Percentiles rank a stretch among this genome's conserved stretches.
Conservation (phyloP, 2,888 invertebrate genomes). For the Epinotia brunnichana region DNA sequence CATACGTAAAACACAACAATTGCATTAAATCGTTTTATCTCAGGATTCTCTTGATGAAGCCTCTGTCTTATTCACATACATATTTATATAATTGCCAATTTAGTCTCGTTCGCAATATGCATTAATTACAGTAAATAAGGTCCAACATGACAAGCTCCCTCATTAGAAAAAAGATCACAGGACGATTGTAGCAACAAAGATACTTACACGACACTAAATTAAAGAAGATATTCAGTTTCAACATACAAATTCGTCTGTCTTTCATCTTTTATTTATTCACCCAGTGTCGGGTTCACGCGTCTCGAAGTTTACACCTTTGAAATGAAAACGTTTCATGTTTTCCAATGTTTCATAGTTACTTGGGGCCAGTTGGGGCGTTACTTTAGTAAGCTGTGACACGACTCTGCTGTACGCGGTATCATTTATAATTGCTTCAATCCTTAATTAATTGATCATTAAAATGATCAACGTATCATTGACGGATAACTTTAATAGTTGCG, state of each 20-base stretch:
- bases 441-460: slow-evolving; percentile 41
- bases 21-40: no score
- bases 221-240: slow-evolving; percentile 68
- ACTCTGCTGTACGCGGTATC: background rate
- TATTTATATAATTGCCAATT: background rate
- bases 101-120: slow-evolving; percentile 30
- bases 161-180: slow-evolving; percentile 44
- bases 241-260: slow-evolving; percentile 52
- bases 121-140: slow-evolving; percentile 25
- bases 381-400: slow-evolving; percentile 40
- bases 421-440: slow-evolving; percentile 46
- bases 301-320: slow-evolving; percentile 35
- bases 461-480: slow-evolving; percentile 26
- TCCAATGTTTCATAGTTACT: slow-evolving; percentile 1
- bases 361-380: slow-evolving; percentile 3
- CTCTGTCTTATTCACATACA: background rate
- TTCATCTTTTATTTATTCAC: slow-evolving; percentile 61
- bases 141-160: slow-evolving; percentile 19
- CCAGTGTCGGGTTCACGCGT: slow-evolving; percentile 57
- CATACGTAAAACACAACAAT: no score
- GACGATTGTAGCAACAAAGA: slow-evolving; percentile 53
- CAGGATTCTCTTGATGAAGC: slow-evolving; percentile 5
- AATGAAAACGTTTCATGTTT: slow-evolving; percentile 4
- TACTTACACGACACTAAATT: slow-evolving; percentile 59
- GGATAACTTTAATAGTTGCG: slow-evolving; percentile 34